Percentiles rank a stretch among this genome's conserved stretches.
phyloP scores from a whole-genome alignment of 1,140 invertebrate species.

The Hirudo medicinalis region DNA sequence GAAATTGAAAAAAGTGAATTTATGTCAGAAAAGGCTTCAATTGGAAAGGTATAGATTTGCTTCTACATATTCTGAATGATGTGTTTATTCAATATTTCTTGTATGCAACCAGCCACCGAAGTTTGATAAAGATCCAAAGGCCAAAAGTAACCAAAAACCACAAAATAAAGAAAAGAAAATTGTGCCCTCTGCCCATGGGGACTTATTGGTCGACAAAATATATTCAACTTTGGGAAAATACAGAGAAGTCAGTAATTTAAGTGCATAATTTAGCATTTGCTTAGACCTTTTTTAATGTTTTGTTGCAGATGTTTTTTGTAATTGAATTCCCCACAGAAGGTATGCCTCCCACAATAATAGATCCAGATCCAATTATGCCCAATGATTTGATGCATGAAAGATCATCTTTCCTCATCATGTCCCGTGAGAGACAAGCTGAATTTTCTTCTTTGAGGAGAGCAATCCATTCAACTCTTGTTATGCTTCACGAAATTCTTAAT shows the following conservation, averaged over 20 bases:
- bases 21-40: neutral
- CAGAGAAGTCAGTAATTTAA: neutral
- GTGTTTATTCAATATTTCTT: neutral
- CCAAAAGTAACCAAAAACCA: slow-evolving; percentile 3
- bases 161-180: slow-evolving; percentile 11
- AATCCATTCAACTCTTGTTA: slow-evolving; percentile 88
- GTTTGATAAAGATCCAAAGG: neutral
- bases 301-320: slow-evolving; percentile 12
- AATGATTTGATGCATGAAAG: slow-evolving; percentile 99
- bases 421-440: slow-evolving; percentile 94
- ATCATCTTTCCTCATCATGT: slow-evolving; percentile 95
- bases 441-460: slow-evolving; percentile 89
- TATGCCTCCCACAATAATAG: slow-evolving; percentile 39
- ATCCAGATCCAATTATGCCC: slow-evolving; percentile 83
- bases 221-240: slow-evolving; percentile 9
- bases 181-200: slow-evolving; percentile 41
- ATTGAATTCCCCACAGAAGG: neutral
- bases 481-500: slow-evolving; percentile 96
- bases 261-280: neutral
- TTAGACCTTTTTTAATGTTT: neutral
- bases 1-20: slow-evolving; percentile 64
- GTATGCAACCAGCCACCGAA: neutral
- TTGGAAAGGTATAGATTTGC: neutral
- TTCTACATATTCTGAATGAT: neutral
- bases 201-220: slow-evolving; percentile 7